Evolutionary conservation across 2,888 invertebrate species (phyloP).

Genomic region (Proisotoma minuta): DNA sequence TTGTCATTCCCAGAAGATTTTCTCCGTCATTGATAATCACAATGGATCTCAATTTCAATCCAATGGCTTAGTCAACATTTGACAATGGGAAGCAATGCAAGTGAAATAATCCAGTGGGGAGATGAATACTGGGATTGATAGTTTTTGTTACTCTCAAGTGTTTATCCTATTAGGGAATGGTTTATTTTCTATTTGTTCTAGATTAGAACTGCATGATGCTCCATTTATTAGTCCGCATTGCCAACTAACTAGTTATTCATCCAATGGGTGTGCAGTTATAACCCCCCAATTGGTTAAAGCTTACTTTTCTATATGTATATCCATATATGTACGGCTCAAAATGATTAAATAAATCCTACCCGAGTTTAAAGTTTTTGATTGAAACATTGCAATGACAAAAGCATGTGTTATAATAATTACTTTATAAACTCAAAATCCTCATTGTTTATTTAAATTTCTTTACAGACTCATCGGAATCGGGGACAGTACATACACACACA

Average conservation of each 20-base stretch:
- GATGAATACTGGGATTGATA: neutral
- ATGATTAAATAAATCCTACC: too few species aligned
- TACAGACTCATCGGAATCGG: slow-evolving; percentile 89
- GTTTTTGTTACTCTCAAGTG: neutral
- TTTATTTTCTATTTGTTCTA: neutral
- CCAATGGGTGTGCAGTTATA: too few species aligned
- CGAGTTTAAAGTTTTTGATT: too few species aligned
- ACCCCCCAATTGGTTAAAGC: too few species aligned
- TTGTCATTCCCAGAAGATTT: slow-evolving; percentile 14
- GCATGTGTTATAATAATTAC: too few species aligned
- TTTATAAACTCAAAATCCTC: too few species aligned
- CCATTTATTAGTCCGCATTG: neutral
- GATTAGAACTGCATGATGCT: neutral
- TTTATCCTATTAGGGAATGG: neutral
- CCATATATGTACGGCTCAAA: too few species aligned
- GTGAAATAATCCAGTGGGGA: slow-evolving; percentile 22
- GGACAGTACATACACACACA: slow-evolving; percentile 61
- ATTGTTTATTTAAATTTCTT: too few species aligned
- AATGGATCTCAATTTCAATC: neutral
- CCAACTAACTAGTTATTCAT: neutral
- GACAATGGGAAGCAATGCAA: neutral
- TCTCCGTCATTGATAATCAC: neutral
- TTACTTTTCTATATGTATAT: too few species aligned
- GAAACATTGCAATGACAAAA: too few species aligned
- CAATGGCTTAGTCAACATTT: neutral